phyloP scores from a whole-genome alignment of 1,140 invertebrate species.

The Drosophila kurseongensis region DNA sequence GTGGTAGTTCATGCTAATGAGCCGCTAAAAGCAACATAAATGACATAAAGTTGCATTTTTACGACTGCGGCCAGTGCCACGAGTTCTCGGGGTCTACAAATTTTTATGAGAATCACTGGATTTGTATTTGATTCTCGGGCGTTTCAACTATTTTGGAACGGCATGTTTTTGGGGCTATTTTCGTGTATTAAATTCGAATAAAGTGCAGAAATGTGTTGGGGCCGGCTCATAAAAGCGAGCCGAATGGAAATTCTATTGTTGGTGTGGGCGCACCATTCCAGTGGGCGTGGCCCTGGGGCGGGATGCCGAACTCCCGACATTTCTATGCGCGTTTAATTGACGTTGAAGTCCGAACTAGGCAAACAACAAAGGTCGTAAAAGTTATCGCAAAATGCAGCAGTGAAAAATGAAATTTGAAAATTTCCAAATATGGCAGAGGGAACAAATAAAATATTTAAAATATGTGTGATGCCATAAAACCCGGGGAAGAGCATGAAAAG shows the following conservation, averaged over 20 bases:
- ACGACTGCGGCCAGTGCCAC: constrained; percentile 63
- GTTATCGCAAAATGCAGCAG: constrained; percentile 73
- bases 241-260: constrained; percentile 71
- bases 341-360: constrained; percentile 51
- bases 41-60: constrained; percentile 81
- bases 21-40: constrained; percentile 82
- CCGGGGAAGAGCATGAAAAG: constrained; percentile 1
- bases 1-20: constrained; percentile 72
- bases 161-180: constrained; percentile 57
- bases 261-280: constrained; percentile 34
- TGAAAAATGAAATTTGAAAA: constrained; percentile 62
- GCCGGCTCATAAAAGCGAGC: constrained; percentile 58
- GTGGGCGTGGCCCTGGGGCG: constrained; percentile 13
- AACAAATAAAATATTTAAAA: constrained; percentile 61
- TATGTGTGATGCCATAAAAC: constrained; percentile 55
- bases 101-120: constrained; percentile 72
- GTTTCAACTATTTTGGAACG: constrained; percentile 49
- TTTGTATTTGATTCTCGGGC: constrained; percentile 48
- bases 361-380: constrained; percentile 69
- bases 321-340: constrained; percentile 69
- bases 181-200: constrained; percentile 81
- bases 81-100: constrained; percentile 68
- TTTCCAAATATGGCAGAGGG: constrained; percentile 67
- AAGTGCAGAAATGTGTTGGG: constrained; percentile 80
- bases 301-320: constrained; percentile 1